Conservation (phyloP, 2,113 vertebrate genomes). For the Saguinus midas region DNA sequence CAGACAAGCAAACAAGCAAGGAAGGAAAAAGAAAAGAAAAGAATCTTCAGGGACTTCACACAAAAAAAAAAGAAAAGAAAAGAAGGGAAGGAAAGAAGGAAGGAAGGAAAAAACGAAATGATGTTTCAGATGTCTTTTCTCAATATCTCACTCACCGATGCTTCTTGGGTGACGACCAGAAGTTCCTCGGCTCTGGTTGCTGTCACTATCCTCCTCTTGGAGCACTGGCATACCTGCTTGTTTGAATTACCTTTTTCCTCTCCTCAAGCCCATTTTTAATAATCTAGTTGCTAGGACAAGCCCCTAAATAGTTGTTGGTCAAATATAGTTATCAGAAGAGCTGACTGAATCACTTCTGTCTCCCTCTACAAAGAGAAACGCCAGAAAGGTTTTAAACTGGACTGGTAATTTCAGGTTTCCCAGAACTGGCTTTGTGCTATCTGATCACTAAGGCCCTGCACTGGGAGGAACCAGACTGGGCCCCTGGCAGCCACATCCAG, state of each 20-base stretch:
- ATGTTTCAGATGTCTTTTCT: not conserved
- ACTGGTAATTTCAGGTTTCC: not conserved
- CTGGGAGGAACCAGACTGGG: rapidly evolving
- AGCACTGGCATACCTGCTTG: rapidly evolving
- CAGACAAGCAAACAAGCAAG: no score
- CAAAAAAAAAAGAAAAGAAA: no score
- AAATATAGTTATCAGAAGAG: not conserved
- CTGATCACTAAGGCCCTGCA: no score
- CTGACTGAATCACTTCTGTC: rapidly evolving
- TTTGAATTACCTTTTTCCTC: not conserved
- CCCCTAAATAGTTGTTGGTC: not conserved
- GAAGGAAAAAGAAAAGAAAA: no score
- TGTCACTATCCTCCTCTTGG: rapidly evolving
- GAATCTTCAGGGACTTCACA: no score
- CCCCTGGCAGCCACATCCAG: not conserved
- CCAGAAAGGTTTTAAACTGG: not conserved
- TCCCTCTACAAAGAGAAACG: not conserved
- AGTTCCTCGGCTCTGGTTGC: rapidly evolving
- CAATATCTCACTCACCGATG: not conserved
- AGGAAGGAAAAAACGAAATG: not conserved
- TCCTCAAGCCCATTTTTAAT: not conserved
- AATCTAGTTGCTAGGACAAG: not conserved
- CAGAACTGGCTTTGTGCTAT: not conserved
- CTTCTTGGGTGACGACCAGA: not conserved
- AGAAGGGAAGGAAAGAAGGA: no score